Base-by-base conservation (phyloP, 1,140 invertebrate genomes). In the Dreissena rostriformis region DNA sequence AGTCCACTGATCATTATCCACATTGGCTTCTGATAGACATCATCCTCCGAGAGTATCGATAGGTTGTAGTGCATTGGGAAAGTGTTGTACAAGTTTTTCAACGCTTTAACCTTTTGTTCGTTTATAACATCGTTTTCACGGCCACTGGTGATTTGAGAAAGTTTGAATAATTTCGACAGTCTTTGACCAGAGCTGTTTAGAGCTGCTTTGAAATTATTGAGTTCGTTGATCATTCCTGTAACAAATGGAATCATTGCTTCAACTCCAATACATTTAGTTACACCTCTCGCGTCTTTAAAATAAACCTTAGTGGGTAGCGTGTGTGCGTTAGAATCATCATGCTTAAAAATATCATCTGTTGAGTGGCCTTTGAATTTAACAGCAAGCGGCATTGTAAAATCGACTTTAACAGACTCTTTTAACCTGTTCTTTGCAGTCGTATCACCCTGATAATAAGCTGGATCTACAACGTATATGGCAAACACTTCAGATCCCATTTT, bases 231-330 rank as follows among this genome's bases (percentile, higher is more conserved):
- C 70, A 72, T 72, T 5, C 70, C 70, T 51, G 29, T 72, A 7
- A 72, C 29, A 22, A 26, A 72, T 11, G 70, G 70, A 11, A 72
- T 52, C 70, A 72, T 72, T 14, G 28, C 7, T 17, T 72, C 49
- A 17, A 52, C 28, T 49, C 70, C 49, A 17, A 72, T 72, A 49
- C 52, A 12, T 72, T 49, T 39, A 6, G 70, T 72, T 22, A 72
- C 70, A 19, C 70, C 70, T 51, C 52, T 72, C 7, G 70, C 70
- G 51, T 72, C 70, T 72, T 72, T 72, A 49, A 72, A 72, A 22
- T 51, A 72, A 7, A 72, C 70, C 12, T 22, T 5, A 12, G 70
- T 72, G 4, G 70, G 39, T 39, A 72, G 4, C 1, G 52, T 49
- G 52, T 51, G 39, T 15, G 70, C 29, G 70, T 72, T 72, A 4